A percentile compares a stretch with the other conserved stretches of the same genome.
Conservation (phyloP, 2,113 vertebrate genomes). For the Boulengeromyrus knoepffleri region DNA sequence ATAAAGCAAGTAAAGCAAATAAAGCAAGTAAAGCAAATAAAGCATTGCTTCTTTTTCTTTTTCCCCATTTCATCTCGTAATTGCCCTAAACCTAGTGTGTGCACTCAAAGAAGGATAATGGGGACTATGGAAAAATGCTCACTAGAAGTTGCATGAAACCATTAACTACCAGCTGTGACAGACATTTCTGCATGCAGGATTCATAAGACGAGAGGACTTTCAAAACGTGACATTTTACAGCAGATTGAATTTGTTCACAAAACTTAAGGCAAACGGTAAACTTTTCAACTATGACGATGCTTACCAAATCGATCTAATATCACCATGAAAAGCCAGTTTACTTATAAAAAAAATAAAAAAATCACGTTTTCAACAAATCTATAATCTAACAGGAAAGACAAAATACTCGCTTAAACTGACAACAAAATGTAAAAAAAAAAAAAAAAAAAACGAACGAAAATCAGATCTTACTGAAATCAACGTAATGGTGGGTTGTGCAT, state of each 20-base stretch:
- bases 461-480: not conserved
- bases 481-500: not conserved
- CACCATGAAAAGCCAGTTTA: not conserved
- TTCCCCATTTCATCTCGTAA: not conserved
- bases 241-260: not conserved
- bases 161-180: not conserved
- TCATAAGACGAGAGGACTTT: not conserved
- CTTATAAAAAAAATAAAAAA: not conserved
- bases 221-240: not conserved
- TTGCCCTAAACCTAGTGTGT: not conserved
- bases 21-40: not conserved
- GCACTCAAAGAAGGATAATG: not conserved
- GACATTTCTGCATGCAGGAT: not conserved
- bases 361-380: not conserved
- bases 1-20: not conserved
- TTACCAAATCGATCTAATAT: not conserved
- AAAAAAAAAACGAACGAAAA: not conserved
- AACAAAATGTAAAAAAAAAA: not conserved
- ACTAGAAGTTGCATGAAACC: not conserved
- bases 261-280: not conserved
- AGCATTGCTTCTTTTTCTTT: not conserved
- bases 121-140: not conserved
- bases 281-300: not conserved
- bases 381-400: not conserved
- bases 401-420: not conserved